phyloP scores from a whole-genome alignment of 2,888 invertebrate species.

The Synanthedon formicaeformis region DNA sequence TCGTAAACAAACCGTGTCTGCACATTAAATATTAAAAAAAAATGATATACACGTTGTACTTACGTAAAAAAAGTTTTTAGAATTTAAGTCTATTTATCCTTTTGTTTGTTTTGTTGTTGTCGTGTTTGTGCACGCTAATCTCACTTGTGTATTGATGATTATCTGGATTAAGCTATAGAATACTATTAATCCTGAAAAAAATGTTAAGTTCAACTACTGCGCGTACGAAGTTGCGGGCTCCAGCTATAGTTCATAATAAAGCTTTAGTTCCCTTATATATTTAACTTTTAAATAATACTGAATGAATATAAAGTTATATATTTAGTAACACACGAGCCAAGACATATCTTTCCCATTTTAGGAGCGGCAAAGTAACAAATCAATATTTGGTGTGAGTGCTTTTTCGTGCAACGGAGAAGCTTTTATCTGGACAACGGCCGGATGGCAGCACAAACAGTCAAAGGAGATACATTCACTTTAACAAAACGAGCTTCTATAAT shows the following conservation, averaged over 20 bases:
- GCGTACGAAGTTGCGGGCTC: neutral
- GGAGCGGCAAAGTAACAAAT: constrained; percentile 65
- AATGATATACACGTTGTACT: too few species aligned
- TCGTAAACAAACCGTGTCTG: too few species aligned
- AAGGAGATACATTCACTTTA: constrained; percentile 56
- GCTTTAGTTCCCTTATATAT: neutral
- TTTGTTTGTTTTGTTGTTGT: too few species aligned
- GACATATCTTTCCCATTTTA: constrained; percentile 57
- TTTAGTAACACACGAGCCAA: constrained; percentile 31
- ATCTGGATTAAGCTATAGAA: too few species aligned
- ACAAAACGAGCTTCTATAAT: constrained; percentile 41
- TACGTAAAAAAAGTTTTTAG: too few species aligned
- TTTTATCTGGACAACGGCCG: constrained; percentile 70
- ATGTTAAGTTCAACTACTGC: too few species aligned
- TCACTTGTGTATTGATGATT: too few species aligned
- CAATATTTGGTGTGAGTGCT: constrained; percentile 71
- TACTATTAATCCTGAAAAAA: too few species aligned
- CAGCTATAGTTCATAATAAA: neutral
- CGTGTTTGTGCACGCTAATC: too few species aligned
- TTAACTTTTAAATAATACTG: neutral
- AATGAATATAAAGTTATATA: neutral
- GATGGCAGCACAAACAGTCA: constrained; percentile 60
- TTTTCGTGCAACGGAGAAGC: constrained; percentile 70
- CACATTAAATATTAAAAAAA: too few species aligned
- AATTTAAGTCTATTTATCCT: too few species aligned